phyloP scores from a whole-genome alignment of 2,797 vertebrate genomes.

The Loriculus beryllinus region DNA sequence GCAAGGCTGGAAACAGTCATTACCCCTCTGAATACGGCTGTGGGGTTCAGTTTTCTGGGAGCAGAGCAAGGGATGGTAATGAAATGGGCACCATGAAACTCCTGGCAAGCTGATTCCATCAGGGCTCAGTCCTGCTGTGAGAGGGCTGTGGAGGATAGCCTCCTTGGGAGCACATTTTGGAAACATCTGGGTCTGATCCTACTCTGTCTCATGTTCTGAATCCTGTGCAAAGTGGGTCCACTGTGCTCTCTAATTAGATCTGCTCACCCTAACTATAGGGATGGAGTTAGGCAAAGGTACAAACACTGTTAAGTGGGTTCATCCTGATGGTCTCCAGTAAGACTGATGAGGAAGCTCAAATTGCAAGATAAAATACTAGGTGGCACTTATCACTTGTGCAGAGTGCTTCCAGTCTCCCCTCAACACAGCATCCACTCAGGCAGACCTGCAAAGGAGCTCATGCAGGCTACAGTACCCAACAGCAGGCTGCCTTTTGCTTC shows the following conservation, averaged over 20 bases:
- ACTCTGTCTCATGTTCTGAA: background rate
- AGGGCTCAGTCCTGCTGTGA: background rate
- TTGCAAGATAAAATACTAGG: background rate
- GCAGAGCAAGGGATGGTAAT: background rate
- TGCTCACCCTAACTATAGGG: background rate
- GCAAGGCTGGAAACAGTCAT: background rate
- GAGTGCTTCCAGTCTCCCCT: background rate
- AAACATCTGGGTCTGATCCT: background rate
- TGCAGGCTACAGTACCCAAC: background rate
- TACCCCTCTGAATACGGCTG: background rate
- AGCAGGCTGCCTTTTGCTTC: background rate
- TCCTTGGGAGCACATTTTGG: background rate
- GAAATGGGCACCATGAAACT: background rate
- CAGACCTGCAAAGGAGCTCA: background rate
- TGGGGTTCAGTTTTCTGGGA: background rate
- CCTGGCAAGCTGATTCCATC: background rate
- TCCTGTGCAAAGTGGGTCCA: background rate
- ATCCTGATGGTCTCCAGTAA: background rate
- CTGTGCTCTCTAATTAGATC: background rate
- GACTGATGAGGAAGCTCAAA: background rate
- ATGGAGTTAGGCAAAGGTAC: fast-evolving
- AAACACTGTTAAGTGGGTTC: background rate
- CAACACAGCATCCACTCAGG: background rate
- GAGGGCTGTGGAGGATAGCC: background rate
- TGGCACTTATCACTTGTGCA: background rate